Evolutionary conservation across 1,140 invertebrate species (phyloP).

Genomic region (Caenorhabditis remanei): DNA sequence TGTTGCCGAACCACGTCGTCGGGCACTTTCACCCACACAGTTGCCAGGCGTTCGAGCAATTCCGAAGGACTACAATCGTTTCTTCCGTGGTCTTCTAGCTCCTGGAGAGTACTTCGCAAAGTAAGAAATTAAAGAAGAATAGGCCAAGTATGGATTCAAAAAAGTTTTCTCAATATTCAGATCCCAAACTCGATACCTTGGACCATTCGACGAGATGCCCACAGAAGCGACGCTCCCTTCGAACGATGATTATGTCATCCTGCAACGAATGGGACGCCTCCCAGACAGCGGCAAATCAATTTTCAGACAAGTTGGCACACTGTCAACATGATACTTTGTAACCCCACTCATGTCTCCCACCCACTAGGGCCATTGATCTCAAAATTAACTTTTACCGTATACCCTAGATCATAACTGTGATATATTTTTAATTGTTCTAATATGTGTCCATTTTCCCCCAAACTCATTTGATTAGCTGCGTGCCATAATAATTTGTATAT

Average conservation of each 20-base stretch:
- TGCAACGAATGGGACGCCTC: constrained; percentile 19
- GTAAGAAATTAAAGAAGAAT: background rate
- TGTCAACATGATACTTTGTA: constrained; percentile 29
- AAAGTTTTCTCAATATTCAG: background rate
- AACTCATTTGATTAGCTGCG: background rate
- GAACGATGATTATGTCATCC: background rate
- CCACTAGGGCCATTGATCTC: too few relatives aligned
- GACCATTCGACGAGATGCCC: constrained; percentile 23
- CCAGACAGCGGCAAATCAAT: constrained; percentile 41
- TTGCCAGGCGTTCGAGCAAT: constrained; percentile 10
- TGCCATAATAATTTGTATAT: constrained; percentile 20
- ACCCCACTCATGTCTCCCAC: background rate
- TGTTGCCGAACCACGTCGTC: background rate
- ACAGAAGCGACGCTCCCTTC: background rate
- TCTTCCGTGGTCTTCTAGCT: constrained; percentile 10
- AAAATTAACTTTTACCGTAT: constrained; percentile 1
- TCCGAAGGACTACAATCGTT: constrained; percentile 30
- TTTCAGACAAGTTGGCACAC: constrained; percentile 40
- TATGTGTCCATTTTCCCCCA: background rate
- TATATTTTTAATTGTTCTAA: constrained; percentile 4
- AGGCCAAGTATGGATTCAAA: background rate
- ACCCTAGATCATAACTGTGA: constrained; percentile 12
- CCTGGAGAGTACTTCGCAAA: constrained; percentile 26
- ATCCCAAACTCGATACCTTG: constrained; percentile 26
- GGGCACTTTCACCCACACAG: constrained; percentile 28